Conservation (phyloP, 2,797 vertebrate genomes). For the Anomalospiza imberbis region DNA sequence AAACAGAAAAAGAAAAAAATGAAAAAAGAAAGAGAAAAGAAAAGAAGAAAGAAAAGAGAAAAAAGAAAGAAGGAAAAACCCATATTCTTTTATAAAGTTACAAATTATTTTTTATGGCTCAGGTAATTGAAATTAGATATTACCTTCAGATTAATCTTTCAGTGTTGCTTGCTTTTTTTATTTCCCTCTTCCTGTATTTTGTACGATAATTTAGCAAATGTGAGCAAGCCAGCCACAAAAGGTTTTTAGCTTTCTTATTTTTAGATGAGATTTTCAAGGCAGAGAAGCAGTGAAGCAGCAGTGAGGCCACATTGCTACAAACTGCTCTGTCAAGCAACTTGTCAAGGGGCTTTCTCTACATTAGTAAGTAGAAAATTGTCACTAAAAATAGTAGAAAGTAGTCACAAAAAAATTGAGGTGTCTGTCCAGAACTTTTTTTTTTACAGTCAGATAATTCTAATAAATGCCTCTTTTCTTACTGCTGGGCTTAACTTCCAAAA, state of each 20-base stretch:
- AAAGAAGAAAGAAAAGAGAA: rapidly evolving
- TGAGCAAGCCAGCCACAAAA: neutral
- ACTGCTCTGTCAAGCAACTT: neutral
- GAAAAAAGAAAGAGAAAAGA: rapidly evolving
- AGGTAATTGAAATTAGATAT: neutral
- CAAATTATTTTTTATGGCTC: neutral
- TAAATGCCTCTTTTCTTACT: neutral
- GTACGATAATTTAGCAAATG: neutral
- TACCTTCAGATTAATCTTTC: neutral
- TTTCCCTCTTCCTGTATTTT: neutral
- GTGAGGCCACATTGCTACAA: neutral
- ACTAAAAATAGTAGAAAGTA: neutral
- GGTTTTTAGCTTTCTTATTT: neutral
- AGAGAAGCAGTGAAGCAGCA: neutral
- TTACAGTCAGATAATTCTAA: neutral
- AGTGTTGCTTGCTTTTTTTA: neutral
- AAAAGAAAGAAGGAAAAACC: too few relatives aligned
- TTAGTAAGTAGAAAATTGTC: neutral
- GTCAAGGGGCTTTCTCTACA: neutral
- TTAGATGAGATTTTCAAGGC: neutral
- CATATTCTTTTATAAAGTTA: neutral
- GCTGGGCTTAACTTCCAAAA: neutral
- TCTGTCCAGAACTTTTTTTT: neutral
- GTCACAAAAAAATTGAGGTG: neutral
- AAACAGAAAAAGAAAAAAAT: rapidly evolving